Base-by-base conservation (phyloP, 2,888 invertebrate genomes). In the Exephanes ischioxanthus region DNA sequence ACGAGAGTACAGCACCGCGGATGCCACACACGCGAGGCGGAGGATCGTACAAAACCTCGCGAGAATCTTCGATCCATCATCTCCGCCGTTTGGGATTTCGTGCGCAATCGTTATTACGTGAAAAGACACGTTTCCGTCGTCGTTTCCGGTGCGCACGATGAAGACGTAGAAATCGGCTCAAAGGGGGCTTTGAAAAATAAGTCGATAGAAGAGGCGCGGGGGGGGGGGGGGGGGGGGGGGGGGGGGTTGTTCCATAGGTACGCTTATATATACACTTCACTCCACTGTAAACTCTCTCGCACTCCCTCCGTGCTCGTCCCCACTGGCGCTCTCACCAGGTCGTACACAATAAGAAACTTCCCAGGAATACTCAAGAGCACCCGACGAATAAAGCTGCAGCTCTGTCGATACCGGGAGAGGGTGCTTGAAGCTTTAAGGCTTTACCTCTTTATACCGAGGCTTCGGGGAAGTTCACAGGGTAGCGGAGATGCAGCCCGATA, bases 261-360 rank as follows among this genome's bases (percentile, higher is more conserved):
- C 51, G 33, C 22, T 26, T 63, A 30, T 76, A 19, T 30, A 16
- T 41, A 72, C 33, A 51, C 19, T 30, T 33, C 30, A 55, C 37
- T 14, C 2, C 14, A 41, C 11, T 19, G n/a, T 58, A 22, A 37
- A 16, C 26, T 73, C 22, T 19, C n/a, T 58, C 66, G 22, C 19
- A 30, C 67, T 75, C 9, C 37, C 19, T 48, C 14, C 33, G 11
- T 45, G 22, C 22, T 22, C 71, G 53, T 30, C 70, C 73, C 16
- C 41, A 51, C 76, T 67, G n/a, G 55, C 7, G 68, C 71, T 55
- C 55, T 22, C 71, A 37, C 19, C 48, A 26, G 33, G 61, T 63
- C 66, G 61, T 79, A 48, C 71, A 79, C 71, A 72, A 72, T 71
- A 61, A 70, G 63, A 79, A 79, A 79, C 71, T 70, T 72, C 58